Conservation (phyloP, 2,797 vertebrate genomes). For the Pogonophryne albipinna region DNA sequence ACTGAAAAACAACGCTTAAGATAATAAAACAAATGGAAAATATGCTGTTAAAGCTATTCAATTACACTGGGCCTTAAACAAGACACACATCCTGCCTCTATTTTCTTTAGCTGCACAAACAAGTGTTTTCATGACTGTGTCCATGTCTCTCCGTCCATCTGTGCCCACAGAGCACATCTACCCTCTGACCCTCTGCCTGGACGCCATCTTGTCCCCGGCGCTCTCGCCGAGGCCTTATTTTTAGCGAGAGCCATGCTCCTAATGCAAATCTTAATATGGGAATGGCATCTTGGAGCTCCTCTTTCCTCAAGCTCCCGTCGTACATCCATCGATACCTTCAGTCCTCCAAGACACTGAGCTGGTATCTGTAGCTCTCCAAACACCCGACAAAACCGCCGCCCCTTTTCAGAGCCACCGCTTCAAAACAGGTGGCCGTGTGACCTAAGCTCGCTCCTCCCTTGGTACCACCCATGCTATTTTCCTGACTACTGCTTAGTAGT, state of each 20-base stretch:
- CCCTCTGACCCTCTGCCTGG: conserved; percentile 27
- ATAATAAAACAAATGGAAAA: background rate
- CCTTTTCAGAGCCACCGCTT: conserved; percentile 43
- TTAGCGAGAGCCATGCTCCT: conserved; percentile 73
- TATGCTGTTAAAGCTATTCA: too few relatives aligned
- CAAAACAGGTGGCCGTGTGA: conserved; percentile 73
- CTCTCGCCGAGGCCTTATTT: conserved; percentile 77
- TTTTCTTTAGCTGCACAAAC: background rate
- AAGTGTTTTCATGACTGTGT: background rate
- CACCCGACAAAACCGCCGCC: conserved; percentile 37
- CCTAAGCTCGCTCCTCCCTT: conserved; percentile 49
- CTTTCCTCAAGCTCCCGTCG: conserved; percentile 58
- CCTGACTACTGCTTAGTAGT: conserved; percentile 18
- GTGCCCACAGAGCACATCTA: background rate
- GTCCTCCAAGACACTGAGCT: conserved; percentile 60
- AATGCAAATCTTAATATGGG: conserved; percentile 84
- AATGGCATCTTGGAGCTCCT: conserved; percentile 76
- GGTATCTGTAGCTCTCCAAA: conserved; percentile 37
- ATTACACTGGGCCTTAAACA: background rate
- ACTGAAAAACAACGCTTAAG: background rate
- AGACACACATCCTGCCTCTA: background rate
- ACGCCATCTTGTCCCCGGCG: conserved; percentile 54
- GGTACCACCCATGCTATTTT: conserved; percentile 40
- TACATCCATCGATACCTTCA: conserved; percentile 42
- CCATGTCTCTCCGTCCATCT: background rate